Percentiles rank a stretch among this genome's conserved stretches.
phyloP scores from a whole-genome alignment of 2,797 vertebrate species.

The Euphonia xanthogaster region DNA sequence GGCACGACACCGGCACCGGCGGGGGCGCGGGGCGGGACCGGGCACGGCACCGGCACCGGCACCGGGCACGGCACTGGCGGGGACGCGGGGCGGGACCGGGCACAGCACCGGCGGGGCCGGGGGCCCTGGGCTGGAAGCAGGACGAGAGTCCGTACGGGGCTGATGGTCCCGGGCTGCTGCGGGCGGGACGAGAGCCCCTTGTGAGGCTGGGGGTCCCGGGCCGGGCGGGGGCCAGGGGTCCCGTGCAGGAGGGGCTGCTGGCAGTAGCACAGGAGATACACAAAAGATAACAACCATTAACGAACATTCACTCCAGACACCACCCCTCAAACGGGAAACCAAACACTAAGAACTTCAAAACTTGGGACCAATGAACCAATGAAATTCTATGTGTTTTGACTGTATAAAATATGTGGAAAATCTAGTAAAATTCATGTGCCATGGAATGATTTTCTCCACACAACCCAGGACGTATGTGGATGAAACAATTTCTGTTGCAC shows the following conservation, averaged over 20 bases:
- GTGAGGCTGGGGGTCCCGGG: background rate
- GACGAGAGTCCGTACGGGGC: accelerated
- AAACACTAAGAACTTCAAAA: background rate
- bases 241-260: background rate
- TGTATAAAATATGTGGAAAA: background rate
- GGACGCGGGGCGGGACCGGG: too few species aligned
- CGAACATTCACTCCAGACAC: background rate
- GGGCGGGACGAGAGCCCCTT: background rate
- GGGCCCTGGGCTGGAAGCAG: background rate
- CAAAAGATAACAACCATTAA: background rate
- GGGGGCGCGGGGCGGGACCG: too few species aligned
- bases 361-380: background rate
- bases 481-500: background rate
- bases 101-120: background rate
- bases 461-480: background rate
- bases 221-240: accelerated
- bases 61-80: too few species aligned
- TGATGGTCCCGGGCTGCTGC: background rate
- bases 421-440: background rate
- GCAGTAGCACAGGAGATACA: background rate
- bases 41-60: too few species aligned
- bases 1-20: too few species aligned
- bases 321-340: background rate
- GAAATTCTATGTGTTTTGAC: background rate
- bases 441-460: background rate